Evolutionary conservation across 2,888 invertebrate species (phyloP), one percentile per base, ranked within the genome.

Genomic region (Boloria euphrosyne): DNA sequence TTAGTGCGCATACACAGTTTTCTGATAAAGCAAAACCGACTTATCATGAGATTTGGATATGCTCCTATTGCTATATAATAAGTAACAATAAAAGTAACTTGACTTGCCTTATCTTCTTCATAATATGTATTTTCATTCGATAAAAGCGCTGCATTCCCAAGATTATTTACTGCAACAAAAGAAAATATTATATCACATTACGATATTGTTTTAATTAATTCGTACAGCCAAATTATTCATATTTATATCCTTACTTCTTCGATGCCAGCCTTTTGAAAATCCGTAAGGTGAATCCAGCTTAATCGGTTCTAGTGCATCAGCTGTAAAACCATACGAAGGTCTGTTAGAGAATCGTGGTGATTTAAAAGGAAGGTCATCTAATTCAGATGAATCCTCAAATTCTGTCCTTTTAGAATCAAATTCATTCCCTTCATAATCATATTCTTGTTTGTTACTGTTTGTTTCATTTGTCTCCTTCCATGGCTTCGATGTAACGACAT

Each of bases 401-500:
- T 73, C 74, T 3, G 81, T 82, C 72, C 82, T 90, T 74, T 84
- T 89, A 57, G 83, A 90, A 74, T 89, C 86, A 75, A 87, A 87
- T 6, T 78, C 73, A 57, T 84, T 78, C 51, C 79, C 70, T 51
- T 78, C 76, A 71, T 87, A 83, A 82, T 75, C 69, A 57, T 85
- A 86, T 55, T 86, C 83, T 52, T 38, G 31, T 10, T 38, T 38
- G 31, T 38, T 10, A 38, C 31, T 38, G 31, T 78, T 80, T n/a
- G 85, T 76, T 47, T 69, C 74, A 67, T 84, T 83, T 57, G 79
- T 74, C 57, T 86, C 89, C 71, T 80, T 85, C 88, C 93, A 92
- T 17, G 95, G 93, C 77, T 95, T 95, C 0, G 97, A 96, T 4
- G 97, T 97, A 0, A 97, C 96, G 1, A 97, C 96, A 75, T 96